Conservation (phyloP, 2,113 vertebrate genomes). For the Podocnemis expansa region DNA sequence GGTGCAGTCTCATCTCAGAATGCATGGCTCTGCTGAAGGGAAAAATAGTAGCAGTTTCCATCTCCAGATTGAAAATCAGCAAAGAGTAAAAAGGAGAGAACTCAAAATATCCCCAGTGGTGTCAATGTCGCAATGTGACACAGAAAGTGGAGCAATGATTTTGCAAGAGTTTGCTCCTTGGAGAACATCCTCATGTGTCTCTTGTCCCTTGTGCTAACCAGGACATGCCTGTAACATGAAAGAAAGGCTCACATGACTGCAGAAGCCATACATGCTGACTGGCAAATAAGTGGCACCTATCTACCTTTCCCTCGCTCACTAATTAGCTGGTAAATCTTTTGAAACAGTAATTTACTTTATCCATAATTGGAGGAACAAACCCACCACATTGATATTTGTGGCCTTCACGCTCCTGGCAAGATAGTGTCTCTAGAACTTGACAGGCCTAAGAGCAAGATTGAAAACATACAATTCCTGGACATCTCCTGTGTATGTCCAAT, state of each 20-base stretch:
- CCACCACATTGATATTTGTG: neutral
- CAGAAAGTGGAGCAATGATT: neutral
- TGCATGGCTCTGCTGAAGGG: neutral
- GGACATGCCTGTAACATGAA: neutral
- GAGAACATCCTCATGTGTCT: neutral
- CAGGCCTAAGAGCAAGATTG: neutral
- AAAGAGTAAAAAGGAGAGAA: neutral
- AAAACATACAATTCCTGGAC: neutral
- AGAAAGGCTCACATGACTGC: neutral
- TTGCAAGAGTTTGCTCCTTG: neutral
- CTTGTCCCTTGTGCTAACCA: neutral
- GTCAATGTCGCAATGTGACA: neutral
- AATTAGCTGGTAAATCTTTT: neutral
- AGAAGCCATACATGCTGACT: neutral
- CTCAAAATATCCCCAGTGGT: neutral
- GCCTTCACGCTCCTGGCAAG: neutral
- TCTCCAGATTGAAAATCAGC: fast-evolving
- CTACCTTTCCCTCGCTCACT: neutral
- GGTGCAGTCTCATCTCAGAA: neutral
- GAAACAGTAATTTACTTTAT: neutral
- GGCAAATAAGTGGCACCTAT: neutral
- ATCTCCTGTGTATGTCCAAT: neutral
- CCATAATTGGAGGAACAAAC: neutral
- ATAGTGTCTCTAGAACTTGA: neutral
- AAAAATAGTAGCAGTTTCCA: fast-evolving